Conservation (phyloP, 2,797 vertebrate genomes). For the Liasis olivaceus region DNA sequence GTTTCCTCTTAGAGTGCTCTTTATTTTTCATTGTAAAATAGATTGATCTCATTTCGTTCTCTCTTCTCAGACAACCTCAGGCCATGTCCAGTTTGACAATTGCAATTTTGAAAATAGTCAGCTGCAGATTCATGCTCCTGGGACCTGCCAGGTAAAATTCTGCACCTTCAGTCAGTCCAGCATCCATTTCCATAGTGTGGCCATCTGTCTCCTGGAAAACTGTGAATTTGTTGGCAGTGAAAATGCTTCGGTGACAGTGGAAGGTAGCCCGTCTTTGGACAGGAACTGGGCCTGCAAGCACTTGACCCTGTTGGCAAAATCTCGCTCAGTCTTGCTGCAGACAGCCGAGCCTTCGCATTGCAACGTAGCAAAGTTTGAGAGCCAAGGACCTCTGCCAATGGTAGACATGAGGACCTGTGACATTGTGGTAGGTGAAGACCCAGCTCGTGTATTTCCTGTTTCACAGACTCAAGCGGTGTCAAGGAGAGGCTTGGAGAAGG, state of each 20-base stretch:
- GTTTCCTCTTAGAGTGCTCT: rapidly evolving
- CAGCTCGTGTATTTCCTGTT: slow-evolving; percentile 65
- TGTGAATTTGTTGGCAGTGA: slow-evolving; percentile 91
- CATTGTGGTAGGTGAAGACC: slow-evolving; percentile 64
- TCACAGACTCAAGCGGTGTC: slow-evolving; percentile 69
- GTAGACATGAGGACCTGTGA: slow-evolving; percentile 70
- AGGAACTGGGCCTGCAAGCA: slow-evolving; percentile 93
- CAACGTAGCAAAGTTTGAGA: not conserved
- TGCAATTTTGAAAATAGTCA: slow-evolving; percentile 91
- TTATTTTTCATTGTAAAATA: not conserved
- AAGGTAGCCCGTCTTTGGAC: slow-evolving; percentile 85
- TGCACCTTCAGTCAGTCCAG: slow-evolving; percentile 90
- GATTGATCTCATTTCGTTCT: slow-evolving; percentile 30
- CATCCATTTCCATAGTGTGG: slow-evolving; percentile 82
- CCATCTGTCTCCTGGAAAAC: slow-evolving; percentile 87
- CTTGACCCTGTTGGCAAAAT: slow-evolving; percentile 80
- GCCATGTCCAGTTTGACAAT: slow-evolving; percentile 90
- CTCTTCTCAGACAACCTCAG: slow-evolving; percentile 82
- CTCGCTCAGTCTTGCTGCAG: slow-evolving; percentile 61
- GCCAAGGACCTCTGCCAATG: slow-evolving; percentile 50
- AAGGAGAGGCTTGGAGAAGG: slow-evolving; percentile 57
- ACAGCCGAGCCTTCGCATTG: slow-evolving; percentile 23
- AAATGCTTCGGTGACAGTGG: slow-evolving; percentile 86
- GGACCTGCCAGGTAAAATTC: slow-evolving; percentile 90
- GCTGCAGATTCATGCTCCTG: slow-evolving; percentile 86